Evolutionary conservation across 2,888 invertebrate genomes (phyloP).

Genomic region (Cephus spinipes): DNA sequence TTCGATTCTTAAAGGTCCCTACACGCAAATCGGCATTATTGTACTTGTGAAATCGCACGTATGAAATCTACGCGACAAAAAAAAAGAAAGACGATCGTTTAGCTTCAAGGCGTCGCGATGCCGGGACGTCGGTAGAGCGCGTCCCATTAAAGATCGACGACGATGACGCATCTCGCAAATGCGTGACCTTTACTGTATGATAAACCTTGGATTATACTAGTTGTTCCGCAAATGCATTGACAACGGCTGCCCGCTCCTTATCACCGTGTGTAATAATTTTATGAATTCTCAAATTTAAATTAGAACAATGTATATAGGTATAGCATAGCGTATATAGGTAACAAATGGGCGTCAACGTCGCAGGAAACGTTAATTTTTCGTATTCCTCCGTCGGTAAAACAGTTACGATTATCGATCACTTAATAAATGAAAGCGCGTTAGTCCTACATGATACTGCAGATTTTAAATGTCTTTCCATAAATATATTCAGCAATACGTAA

Average conservation of each 20-base stretch:
- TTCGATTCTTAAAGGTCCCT: background rate
- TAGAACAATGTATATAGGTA: background rate
- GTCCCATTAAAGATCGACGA: background rate
- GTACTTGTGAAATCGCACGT: background rate
- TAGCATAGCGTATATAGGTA: background rate
- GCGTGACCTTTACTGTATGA: background rate
- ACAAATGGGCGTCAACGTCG: background rate
- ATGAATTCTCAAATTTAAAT: background rate
- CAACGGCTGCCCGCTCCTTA: background rate
- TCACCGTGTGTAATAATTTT: background rate
- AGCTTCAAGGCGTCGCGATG: background rate
- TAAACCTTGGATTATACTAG: background rate
- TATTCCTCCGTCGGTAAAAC: background rate
- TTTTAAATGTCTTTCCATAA: background rate
- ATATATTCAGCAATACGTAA: background rate
- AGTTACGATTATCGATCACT: background rate
- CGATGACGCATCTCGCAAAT: background rate
- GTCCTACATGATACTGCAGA: background rate
- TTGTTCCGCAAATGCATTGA: background rate
- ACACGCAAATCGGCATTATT: background rate
- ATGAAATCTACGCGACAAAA: background rate
- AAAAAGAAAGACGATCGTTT: background rate
- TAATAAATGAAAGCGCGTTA: background rate
- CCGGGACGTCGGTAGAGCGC: background rate
- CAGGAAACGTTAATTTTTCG: background rate